Evolutionary conservation across 2,113 vertebrate genomes (phyloP).

Genomic region (Paramormyrops kingsleyae): DNA sequence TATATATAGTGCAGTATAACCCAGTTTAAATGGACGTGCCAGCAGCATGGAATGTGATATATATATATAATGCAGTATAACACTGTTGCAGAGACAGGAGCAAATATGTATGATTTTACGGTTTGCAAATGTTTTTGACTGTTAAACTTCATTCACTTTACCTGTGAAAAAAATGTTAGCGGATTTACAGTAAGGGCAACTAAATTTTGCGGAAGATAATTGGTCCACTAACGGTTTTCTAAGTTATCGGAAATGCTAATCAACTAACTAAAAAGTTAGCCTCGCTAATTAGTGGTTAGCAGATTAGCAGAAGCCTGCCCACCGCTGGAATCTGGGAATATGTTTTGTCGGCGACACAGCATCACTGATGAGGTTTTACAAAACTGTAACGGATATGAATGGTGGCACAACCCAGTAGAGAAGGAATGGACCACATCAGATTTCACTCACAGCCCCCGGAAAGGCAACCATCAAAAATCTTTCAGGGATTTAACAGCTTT

Average conservation of each 20-base stretch:
- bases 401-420: not conserved
- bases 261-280: not conserved
- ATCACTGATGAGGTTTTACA: not conserved
- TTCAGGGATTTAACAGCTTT: conserved; percentile 69
- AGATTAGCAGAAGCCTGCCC: not conserved
- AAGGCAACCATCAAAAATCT: conserved; percentile 38
- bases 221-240: no score
- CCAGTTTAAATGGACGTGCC: not conserved
- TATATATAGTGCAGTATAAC: not conserved
- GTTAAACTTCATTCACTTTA: not conserved
- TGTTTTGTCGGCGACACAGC: not conserved
- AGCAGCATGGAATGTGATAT: no score
- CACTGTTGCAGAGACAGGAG: no score
- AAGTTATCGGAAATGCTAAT: not conserved
- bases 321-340: not conserved
- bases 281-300: not conserved
- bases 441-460: conserved; percentile 1
- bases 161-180: not conserved
- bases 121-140: no score
- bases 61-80: no score
- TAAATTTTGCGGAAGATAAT: not conserved
- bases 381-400: not conserved
- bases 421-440: not conserved
- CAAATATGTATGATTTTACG: no score
- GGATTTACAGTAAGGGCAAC: not conserved